These are phyloP conservation scores for Patella vulgata DNA, from an alignment of 1,140 invertebrate genomes.

Conservation along the genomic window DNA sequence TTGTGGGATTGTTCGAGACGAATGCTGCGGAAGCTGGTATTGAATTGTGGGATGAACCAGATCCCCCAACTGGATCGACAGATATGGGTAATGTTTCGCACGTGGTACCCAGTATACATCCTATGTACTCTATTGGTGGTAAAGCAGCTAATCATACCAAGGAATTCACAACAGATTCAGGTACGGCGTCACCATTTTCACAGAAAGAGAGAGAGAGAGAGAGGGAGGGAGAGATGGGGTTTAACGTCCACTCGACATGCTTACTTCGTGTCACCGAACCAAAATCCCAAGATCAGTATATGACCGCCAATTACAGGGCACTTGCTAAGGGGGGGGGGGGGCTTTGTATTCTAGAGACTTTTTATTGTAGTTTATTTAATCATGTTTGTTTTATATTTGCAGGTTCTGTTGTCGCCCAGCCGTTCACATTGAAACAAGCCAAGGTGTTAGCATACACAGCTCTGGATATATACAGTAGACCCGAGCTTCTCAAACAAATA, in stretches of 20 bases:
- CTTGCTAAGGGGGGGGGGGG: neutral
- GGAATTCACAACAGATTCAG: constrained; percentile 55
- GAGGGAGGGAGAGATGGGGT: neutral
- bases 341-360: too few species aligned
- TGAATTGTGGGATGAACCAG: constrained; percentile 5
- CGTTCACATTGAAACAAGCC: constrained; percentile 48
- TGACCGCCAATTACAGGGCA: neutral
- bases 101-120: constrained; percentile 63
- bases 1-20: constrained; percentile 35
- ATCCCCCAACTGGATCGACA: constrained; percentile 36
- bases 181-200: constrained; percentile 14
- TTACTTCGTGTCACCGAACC: too few species aligned
- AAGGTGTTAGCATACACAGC: constrained; percentile 56
- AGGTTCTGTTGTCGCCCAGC: constrained; percentile 49
- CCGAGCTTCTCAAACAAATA: constrained; percentile 25
- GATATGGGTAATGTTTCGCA: constrained; percentile 66
- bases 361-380: too few species aligned
- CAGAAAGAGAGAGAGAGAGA: neutral
- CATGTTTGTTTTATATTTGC: too few species aligned
- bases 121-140: constrained; percentile 55
- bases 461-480: constrained; percentile 39
- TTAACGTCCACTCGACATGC: neutral
- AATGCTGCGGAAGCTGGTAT: constrained; percentile 35
- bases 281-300: too few species aligned
- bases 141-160: constrained; percentile 51